Evolutionary conservation across 2,888 invertebrate species (phyloP).

Genomic region (Drosophila fulvimacula): DNA sequence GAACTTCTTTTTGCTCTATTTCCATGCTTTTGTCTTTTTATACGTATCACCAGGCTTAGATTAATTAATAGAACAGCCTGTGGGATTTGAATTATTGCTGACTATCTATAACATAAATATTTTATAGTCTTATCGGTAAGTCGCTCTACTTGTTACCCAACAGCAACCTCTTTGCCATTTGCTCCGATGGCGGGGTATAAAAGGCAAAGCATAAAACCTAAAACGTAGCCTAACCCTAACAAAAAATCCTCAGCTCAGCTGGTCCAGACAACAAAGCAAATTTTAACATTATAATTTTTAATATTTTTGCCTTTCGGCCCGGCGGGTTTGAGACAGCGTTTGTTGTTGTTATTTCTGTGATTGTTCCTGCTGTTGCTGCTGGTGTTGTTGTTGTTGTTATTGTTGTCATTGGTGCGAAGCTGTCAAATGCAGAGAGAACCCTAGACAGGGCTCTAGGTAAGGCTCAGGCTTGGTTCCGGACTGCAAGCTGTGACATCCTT

Average conservation of each 20-base stretch:
- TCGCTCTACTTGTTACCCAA: background rate
- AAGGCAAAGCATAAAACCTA: slow-evolving; percentile 28
- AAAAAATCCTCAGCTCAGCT: slow-evolving; percentile 56
- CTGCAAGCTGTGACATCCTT: slow-evolving; percentile 75
- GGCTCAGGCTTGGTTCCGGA: slow-evolving; percentile 57
- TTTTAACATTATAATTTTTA: slow-evolving; percentile 79
- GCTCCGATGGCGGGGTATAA: slow-evolving; percentile 4
- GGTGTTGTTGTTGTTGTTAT: slow-evolving; percentile 33
- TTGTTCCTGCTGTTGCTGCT: slow-evolving; percentile 21
- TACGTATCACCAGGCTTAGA: no score
- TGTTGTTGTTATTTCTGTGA: slow-evolving; percentile 21
- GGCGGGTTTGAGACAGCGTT: slow-evolving; percentile 31
- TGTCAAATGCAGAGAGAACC: slow-evolving; percentile 73
- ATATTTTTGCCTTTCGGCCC: slow-evolving; percentile 71
- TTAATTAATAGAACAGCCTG: no score
- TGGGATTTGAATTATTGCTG: no score
- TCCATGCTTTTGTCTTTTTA: no score
- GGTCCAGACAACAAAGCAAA: slow-evolving; percentile 65
- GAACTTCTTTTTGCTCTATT: no score
- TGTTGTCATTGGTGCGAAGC: slow-evolving; percentile 66
- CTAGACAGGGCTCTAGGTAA: slow-evolving; percentile 61
- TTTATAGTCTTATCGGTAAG: background rate
- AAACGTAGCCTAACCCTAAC: slow-evolving; percentile 49
- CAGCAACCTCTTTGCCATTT: background rate
- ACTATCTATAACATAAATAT: background rate